A percentile compares a stretch with the other conserved stretches of the same genome.
These are phyloP conservation scores for Eilema sororculum DNA, from an alignment of 2,888 invertebrate genomes.

Conservation along the genomic window DNA sequence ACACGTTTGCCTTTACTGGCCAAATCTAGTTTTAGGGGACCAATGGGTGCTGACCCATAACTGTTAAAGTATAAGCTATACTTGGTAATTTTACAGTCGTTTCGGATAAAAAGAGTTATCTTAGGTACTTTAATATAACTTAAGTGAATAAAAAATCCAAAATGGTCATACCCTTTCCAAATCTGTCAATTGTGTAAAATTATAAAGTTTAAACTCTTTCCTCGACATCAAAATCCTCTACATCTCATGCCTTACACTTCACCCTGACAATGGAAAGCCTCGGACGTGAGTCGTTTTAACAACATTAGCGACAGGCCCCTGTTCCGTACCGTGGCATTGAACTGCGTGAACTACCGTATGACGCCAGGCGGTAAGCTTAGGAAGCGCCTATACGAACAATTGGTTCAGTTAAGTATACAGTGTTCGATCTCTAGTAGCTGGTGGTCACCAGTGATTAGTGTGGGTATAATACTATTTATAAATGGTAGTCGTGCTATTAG, in stretches of 20 bases:
- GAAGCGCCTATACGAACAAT: constrained; percentile 14
- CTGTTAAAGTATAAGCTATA: no score
- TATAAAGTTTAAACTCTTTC: not conserved
- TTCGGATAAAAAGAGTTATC: no score
- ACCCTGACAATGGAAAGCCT: constrained; percentile 56
- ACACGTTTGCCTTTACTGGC: no score
- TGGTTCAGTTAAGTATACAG: constrained; percentile 3
- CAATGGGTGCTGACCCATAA: no score
- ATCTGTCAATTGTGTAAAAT: not conserved
- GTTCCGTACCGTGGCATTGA: constrained; percentile 60
- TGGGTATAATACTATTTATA: not conserved
- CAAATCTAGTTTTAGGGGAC: no score
- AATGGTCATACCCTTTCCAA: not conserved
- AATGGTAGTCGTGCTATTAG: not conserved
- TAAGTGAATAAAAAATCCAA: not conserved
- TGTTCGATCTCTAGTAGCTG: not conserved
- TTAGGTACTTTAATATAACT: not conserved
- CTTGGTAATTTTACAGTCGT: no score
- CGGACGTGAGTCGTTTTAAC: constrained; percentile 64
- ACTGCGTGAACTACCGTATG: constrained; percentile 36
- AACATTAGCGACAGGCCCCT: constrained; percentile 40
- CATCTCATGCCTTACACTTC: constrained; percentile 42
- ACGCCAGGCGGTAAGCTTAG: constrained; percentile 1
- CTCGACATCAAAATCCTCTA: constrained; percentile 13
- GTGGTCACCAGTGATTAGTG: not conserved